Evolutionary conservation across 23 tunicate genomes (phyloP), one percentile per base, ranked within the genome.

Genomic region (Ascidia mentula): DNA sequence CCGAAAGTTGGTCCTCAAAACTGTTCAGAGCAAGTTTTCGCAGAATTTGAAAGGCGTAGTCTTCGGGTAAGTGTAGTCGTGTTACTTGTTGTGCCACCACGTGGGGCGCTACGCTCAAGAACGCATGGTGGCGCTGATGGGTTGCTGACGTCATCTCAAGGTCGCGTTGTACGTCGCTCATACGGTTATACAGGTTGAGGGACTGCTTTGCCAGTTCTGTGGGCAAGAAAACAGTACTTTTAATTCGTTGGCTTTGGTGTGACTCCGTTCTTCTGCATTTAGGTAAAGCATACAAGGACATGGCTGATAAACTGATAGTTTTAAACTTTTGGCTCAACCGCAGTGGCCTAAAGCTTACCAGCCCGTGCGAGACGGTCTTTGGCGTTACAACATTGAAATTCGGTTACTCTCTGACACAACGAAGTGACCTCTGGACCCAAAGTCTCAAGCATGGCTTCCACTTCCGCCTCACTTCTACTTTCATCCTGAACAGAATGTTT

Each of bases 1-100:
- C 13, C 7, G 65, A 53, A 26, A 53, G 65, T 9, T 53, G 65
- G 7, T 53, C 65, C 13, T 53, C 65, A 38, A 89, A 73, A 78
- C 79, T 81, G 61, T 40, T 79, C 31, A 40, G 45, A 3, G 40
- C 88, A 31, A 85, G 45, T 53, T 45, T 76, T 37, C 77, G 35
- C 60, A 90, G 59, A 7, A 85, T 89, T 46, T 90, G 74, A 0
- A 90, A 22, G 18, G 96, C 96, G 75, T 90, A 90, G 59, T 90
- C 96, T 33, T 84, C 86, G 17, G 89, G 96, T 28, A 90, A 65
- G 39, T 71, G 73, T 40, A 85, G 65, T 28, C 65, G 7, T 3
- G 65, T 53, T 26, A 53, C 13, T 28, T 53, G 65, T 28, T 53
- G 65, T 26, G 65, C 65, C 7, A 53, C 65, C 65, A 53, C 65